phyloP scores from a whole-genome alignment of 2,113 vertebrate genomes.

The Thunnus maccoyii region DNA sequence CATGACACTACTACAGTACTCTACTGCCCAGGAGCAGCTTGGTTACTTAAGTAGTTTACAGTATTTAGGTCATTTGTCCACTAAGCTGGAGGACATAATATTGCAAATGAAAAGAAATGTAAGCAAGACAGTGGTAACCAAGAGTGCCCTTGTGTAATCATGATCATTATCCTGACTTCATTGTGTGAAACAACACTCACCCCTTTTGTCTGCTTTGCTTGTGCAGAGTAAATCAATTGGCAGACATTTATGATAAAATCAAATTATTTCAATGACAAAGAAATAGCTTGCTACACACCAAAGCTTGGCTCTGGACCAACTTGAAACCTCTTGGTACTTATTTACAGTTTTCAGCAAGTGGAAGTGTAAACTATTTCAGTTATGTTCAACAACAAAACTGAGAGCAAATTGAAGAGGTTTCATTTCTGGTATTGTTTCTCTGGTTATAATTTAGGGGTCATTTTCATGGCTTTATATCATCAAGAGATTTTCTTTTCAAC shows the following conservation, averaged over 20 bases:
- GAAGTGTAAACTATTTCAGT: background rate
- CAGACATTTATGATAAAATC: background rate
- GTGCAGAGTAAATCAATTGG: background rate
- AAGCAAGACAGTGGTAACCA: background rate
- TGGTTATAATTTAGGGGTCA: background rate
- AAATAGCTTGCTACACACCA: background rate
- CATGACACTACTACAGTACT: conserved; percentile 24
- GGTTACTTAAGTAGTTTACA: conserved; percentile 7
- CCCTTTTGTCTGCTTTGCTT: background rate
- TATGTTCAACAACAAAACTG: background rate
- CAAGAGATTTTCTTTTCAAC: background rate
- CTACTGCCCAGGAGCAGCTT: background rate
- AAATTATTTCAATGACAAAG: background rate
- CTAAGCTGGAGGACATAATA: background rate
- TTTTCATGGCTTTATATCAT: background rate
- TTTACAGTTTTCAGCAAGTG: conserved; percentile 4
- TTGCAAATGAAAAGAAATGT: background rate
- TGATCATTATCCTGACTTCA: background rate
- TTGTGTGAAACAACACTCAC: background rate
- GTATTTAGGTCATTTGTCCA: conserved; percentile 38
- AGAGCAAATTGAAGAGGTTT: background rate
- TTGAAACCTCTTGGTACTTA: background rate
- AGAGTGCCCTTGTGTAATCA: background rate
- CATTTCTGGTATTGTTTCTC: background rate
- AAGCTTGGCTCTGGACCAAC: conserved; percentile 2